phyloP scores from a whole-genome alignment of 2,113 vertebrate genomes.

The Tamias sibiricus region DNA sequence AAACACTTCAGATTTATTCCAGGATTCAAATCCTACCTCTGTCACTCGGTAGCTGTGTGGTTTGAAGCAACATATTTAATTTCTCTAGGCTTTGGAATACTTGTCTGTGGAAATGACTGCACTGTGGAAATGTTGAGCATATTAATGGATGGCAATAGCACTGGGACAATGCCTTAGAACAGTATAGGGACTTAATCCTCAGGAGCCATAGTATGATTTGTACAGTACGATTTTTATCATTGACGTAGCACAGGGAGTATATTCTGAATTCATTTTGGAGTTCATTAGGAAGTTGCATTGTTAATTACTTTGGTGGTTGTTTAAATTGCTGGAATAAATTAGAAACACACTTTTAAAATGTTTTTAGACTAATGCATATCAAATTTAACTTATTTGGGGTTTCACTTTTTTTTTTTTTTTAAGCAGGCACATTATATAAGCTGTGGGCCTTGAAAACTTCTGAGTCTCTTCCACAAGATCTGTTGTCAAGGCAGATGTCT shows the following conservation, averaged over 20 bases:
- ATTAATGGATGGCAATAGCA: not conserved
- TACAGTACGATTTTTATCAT: not conserved
- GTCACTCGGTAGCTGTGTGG: not conserved
- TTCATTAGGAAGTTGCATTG: not conserved
- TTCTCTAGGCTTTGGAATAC: not conserved
- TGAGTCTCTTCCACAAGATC: not conserved
- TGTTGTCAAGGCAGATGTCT: constrained; percentile 49
- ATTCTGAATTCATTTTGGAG: not conserved
- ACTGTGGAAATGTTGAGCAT: not conserved
- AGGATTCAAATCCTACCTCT: not conserved
- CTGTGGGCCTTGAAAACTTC: not conserved
- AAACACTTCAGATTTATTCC: not conserved
- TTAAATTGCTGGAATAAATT: not conserved
- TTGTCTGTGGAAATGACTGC: not conserved
- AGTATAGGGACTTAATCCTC: not conserved
- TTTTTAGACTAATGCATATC: not conserved
- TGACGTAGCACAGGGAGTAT: not conserved
- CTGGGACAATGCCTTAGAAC: not conserved
- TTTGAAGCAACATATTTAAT: not conserved
- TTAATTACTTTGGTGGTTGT: not conserved
- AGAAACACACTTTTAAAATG: not conserved
- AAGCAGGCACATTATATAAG: constrained; percentile 3
- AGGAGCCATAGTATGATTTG: not conserved
- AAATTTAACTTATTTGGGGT: not conserved
- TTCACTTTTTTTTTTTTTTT: not conserved